Base-by-base conservation (phyloP, 2,797 vertebrate species). In the Cryptoprocta ferox region DNA sequence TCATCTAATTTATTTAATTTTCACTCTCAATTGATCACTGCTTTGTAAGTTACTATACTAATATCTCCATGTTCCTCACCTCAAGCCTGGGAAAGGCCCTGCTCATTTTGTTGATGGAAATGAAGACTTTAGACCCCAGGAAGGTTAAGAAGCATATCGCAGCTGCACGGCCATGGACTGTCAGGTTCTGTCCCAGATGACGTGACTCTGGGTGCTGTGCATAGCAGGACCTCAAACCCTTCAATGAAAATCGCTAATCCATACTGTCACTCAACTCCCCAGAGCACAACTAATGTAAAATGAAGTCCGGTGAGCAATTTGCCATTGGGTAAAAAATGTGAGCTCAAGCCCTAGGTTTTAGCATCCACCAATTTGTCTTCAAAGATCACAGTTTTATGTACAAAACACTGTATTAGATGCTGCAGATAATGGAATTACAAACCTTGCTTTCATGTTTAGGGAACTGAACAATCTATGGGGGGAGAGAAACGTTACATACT, bases 1-100 rank as follows among this genome's bases (percentile, higher is more conserved):
- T 93, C 21, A 89, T 68, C 80, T 84, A 87, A 63, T 76, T 89
- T 28, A 35, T 65, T 78, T 71, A 50, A 48, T 83, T 90, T 93
- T 92, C 30, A 65, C 21, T 66, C 71, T 71, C 76, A 75, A 18
- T 32, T 63, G 61, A 63, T 65, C 56, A 75, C 16, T 86, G 61
- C 61, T 82, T 86, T 53, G 15, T 65, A 92, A 79, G 48, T 63
- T 61, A 66, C 37, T 45, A 15, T 75, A 35, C 24, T 76, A 12
- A 35, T 59, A 66, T 18, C 42, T 63, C 59, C 13, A 18, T 13
- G n/a, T 79, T 86, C 48, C 50, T 86, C 32, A 18, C 16, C 45
- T 32, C 21, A 59, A 7, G 59, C 3, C 86, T 48, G 8, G 28
- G 18, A 78, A 61, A 89, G 68, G 5, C 26, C 85, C 28, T 78